Base-by-base conservation (phyloP, 2,888 invertebrate genomes). In the Tillus elongatus region DNA sequence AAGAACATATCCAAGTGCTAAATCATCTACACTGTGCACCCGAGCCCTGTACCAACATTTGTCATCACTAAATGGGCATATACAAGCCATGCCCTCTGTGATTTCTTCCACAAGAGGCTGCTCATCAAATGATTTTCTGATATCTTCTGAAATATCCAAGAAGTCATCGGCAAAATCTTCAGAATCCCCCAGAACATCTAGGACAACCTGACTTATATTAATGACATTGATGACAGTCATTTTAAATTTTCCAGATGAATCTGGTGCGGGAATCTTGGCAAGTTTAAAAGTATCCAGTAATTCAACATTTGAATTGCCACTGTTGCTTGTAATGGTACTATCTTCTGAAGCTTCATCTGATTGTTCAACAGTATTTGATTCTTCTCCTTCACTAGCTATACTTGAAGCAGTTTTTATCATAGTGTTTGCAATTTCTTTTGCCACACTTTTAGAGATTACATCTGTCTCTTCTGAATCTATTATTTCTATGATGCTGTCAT, bases 31-130 rank as follows among this genome's bases (percentile, higher is more conserved):
- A 35, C 74, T 68, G 29, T 71, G 57, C 35, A 89, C 71, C 9
- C 69, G 54, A 0, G 79, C 85, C 41, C 89, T 70, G 57, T 86
- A 85, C 85, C 85, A 89, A 19, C 62, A 51, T 1, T 67, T 65
- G 54, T 85, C 82, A 35, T 71, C 72, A 0, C 67, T 61, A 48
- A 71, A 81, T 30, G 71, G 60, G 16, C 79, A 74, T 39, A 79
- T 61, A 54, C 88, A 88, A 0, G 77, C 71, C 53, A 69, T 68
- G 50, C 73, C 69, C 39, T 63, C 66, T 35, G 51, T 65, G 45
- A 69, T 61, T 4, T 68, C 64, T 12, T 63, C 54, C 4, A 80
- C 49, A 1, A 61, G 54, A 1, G 70, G 63, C 51, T 71, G 69
- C 2, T 55, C 49, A 1, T 45, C 53, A 0, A 67, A 70, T n/a